phyloP scores from a whole-genome alignment of 1,140 invertebrate species.

The Drosophila pseudoobscura region DNA sequence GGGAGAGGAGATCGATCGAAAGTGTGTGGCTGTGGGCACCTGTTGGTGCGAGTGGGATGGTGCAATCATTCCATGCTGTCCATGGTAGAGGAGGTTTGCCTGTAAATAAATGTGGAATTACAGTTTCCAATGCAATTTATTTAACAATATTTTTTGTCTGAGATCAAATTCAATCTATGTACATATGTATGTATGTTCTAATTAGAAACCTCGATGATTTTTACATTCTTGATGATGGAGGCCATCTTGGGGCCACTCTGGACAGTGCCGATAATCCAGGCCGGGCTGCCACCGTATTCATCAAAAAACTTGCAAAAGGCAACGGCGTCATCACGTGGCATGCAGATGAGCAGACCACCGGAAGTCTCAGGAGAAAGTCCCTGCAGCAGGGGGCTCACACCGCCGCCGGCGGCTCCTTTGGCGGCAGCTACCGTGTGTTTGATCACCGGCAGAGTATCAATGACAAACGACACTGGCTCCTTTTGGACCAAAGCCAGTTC shows the following conservation, averaged over 20 bases:
- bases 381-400: conserved; percentile 97
- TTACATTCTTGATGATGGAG: conserved; percentile 97
- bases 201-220: conserved; percentile 97
- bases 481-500: conserved; percentile 98
- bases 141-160: too few species aligned
- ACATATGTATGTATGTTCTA: too few species aligned
- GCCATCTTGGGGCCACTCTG: conserved; percentile 98
- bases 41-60: too few species aligned
- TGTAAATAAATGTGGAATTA: too few species aligned
- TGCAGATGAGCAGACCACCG: conserved; percentile 95
- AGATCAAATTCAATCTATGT: too few species aligned
- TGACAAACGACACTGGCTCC: conserved; percentile 98
- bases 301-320: conserved; percentile 99
- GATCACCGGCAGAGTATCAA: conserved; percentile 98
- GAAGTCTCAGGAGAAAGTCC: conserved; percentile 96
- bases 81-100: too few species aligned
- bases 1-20: too few species aligned
- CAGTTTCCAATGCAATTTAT: too few species aligned
- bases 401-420: conserved; percentile 91
- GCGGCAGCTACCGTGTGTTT: conserved; percentile 99
- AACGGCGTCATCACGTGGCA: conserved; percentile 96
- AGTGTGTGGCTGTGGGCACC: too few species aligned
- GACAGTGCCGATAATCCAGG: conserved; percentile 99
- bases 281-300: conserved; percentile 98
- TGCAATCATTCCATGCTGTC: too few species aligned